Percentiles rank a stretch among this genome's conserved stretches.
Evolutionary conservation across 2,888 invertebrate genomes (phyloP).

Genomic region (Nipponacmea schrenckii): DNA sequence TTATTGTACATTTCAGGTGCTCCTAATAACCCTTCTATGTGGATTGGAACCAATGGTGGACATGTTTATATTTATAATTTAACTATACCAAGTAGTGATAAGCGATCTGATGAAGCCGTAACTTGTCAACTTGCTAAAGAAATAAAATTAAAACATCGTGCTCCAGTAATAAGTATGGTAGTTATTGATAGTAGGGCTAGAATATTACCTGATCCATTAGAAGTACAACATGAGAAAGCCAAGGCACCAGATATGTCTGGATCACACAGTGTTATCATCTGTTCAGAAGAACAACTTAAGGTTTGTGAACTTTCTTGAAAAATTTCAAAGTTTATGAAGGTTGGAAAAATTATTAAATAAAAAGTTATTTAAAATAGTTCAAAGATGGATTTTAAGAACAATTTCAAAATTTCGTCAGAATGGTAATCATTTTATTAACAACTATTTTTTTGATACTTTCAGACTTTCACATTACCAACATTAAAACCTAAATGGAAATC

Average conservation of each 20-base stretch:
- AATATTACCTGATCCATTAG: constrained; percentile 75
- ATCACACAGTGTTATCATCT: constrained; percentile 90
- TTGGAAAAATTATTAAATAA: too few species aligned
- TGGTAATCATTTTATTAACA: too few species aligned
- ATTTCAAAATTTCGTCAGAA: too few species aligned
- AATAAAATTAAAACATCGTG: constrained; percentile 95
- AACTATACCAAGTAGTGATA: constrained; percentile 78
- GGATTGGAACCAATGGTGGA: constrained; percentile 97
- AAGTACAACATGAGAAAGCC: constrained; percentile 71
- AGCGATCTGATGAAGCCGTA: constrained; percentile 79
- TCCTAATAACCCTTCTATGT: constrained; percentile 77
- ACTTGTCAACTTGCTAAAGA: constrained; percentile 76
- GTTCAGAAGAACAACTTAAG: constrained; percentile 98
- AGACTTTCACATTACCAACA: constrained; percentile 90
- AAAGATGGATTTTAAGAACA: too few species aligned
- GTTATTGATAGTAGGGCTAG: constrained; percentile 81
- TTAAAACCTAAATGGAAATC: constrained; percentile 95
- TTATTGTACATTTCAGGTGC: constrained; percentile 44
- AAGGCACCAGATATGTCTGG: constrained; percentile 80
- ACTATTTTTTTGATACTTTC: constrained; percentile 35
- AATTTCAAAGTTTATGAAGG: too few species aligned
- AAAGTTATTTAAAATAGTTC: too few species aligned
- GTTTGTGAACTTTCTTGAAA: constrained; percentile 62
- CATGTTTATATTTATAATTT: constrained; percentile 93
- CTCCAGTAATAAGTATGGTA: constrained; percentile 93